phyloP scores from a whole-genome alignment of 2,113 vertebrate genomes.

The Grammomys dolichurus region DNA sequence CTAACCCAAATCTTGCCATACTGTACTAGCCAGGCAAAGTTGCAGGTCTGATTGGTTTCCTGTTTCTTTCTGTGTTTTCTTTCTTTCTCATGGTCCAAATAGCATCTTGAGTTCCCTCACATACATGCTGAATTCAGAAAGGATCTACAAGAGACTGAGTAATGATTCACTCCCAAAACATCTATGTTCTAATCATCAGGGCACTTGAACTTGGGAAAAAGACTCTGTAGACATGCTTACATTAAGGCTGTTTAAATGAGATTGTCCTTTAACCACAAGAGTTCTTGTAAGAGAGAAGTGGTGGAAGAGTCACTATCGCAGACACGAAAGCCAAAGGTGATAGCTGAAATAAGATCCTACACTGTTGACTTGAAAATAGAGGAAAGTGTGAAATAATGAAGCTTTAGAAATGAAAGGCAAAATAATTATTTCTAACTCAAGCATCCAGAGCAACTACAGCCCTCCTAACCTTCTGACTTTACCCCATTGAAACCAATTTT shows the following conservation, averaged over 20 bases:
- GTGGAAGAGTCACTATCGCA: neutral
- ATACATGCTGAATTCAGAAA: neutral
- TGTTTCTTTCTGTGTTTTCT: neutral
- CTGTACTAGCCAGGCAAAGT: neutral
- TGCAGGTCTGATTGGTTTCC: neutral
- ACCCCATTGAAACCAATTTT: neutral
- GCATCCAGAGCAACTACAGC: neutral
- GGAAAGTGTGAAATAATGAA: neutral
- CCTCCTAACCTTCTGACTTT: neutral
- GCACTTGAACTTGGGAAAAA: neutral
- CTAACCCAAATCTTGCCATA: neutral
- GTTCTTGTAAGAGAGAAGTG: neutral
- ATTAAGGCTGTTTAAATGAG: neutral
- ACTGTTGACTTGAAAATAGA: neutral
- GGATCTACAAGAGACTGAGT: neutral
- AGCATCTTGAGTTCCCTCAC: neutral
- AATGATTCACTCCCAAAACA: neutral
- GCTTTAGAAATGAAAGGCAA: neutral
- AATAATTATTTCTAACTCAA: neutral
- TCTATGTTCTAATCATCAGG: neutral
- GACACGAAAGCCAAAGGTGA: neutral
- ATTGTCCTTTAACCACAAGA: neutral
- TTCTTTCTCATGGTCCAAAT: neutral
- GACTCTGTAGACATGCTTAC: neutral
- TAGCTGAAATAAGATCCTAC: neutral